Conservation (phyloP, 2,113 vertebrate genomes). For the Sapajus apella region DNA sequence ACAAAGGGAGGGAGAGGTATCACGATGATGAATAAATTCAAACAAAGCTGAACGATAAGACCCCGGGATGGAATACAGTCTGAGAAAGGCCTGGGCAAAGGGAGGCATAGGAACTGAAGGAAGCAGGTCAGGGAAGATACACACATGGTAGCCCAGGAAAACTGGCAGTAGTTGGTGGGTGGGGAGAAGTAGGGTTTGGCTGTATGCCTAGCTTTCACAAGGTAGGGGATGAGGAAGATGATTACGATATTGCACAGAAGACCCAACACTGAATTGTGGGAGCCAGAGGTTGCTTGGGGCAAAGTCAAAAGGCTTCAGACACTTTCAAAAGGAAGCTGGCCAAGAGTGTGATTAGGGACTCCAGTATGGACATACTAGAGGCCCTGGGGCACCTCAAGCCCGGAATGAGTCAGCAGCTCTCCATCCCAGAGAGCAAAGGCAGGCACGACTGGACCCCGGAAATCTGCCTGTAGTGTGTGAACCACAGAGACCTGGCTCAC, state of each 20-base stretch:
- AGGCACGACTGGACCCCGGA: slow-evolving; percentile 88
- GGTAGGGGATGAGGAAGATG: background rate
- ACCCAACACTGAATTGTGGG: background rate
- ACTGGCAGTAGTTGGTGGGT: background rate
- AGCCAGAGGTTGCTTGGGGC: background rate
- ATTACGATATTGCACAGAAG: slow-evolving; percentile 33
- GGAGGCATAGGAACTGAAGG: background rate
- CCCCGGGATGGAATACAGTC: background rate
- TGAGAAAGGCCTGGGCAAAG: background rate
- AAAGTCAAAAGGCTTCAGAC: slow-evolving; percentile 29
- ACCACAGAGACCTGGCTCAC: slow-evolving; percentile 81
- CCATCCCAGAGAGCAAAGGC: slow-evolving; percentile 96
- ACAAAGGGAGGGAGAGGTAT: slow-evolving; percentile 9
- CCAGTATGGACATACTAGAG: slow-evolving; percentile 52
- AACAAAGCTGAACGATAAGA: slow-evolving; percentile 6
- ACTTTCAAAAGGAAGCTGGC: background rate
- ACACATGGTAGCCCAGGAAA: background rate
- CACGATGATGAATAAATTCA: slow-evolving; percentile 20
- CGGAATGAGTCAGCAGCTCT: slow-evolving; percentile 92
- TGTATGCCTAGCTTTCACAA: background rate
- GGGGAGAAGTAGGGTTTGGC: background rate
- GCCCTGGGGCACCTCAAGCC: slow-evolving; percentile 86
- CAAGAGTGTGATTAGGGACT: background rate
- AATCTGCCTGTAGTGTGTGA: slow-evolving; percentile 82
- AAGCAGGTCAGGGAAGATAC: background rate